These are phyloP conservation scores for Mesochorus sp. DNA, from an alignment of 2,888 invertebrate species.

Conservation along the genomic window DNA sequence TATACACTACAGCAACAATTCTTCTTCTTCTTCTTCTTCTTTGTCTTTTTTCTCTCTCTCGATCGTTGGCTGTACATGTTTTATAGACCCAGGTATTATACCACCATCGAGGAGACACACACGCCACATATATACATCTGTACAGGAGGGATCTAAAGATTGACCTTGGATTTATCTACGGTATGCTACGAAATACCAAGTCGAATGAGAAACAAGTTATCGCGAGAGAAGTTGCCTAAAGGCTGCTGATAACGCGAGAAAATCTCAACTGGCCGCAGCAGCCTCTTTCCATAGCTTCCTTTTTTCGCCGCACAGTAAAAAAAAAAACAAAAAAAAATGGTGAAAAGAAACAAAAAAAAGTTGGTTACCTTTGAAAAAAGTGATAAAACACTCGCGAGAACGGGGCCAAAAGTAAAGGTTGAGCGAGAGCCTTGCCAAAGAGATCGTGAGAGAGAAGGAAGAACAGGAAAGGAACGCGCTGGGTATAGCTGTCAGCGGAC, in stretches of 20 bases:
- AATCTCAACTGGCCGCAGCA: not conserved
- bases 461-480: conserved; percentile 55
- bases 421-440: conserved; percentile 4
- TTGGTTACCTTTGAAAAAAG: not conserved
- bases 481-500: conserved; percentile 77
- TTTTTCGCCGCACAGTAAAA: not conserved
- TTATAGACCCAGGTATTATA: conserved; percentile 35
- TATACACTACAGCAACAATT: no score
- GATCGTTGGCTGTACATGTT: conserved; percentile 7
- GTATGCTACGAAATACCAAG: not conserved
- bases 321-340: no score
- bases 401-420: conserved; percentile 26
- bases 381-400: conserved; percentile 19
- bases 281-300: no score
- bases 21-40: conserved; percentile 6
- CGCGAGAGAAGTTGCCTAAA: not conserved
- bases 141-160: not conserved
- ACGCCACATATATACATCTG: not conserved
- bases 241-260: not conserved
- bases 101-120: conserved; percentile 30
- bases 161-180: not conserved
- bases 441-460: conserved; percentile 41
- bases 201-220: not conserved
- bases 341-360: not conserved
- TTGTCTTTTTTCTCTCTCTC: conserved; percentile 5